phyloP scores from a whole-genome alignment of 2,888 invertebrate genomes.

The Orchesella flavescens region DNA sequence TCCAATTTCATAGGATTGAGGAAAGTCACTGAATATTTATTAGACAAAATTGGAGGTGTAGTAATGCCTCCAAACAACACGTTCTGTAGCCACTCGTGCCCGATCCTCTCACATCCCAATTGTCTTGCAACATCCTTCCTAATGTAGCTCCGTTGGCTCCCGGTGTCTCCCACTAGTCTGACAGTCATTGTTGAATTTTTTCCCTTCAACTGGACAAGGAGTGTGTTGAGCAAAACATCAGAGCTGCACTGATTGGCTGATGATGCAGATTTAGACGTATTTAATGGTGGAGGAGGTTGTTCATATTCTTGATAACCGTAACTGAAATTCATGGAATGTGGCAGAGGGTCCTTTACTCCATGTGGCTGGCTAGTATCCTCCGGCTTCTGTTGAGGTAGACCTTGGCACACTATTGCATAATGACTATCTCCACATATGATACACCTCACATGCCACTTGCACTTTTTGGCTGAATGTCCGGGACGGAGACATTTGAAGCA shows the following conservation, averaged over 20 bases:
- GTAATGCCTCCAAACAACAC: not conserved
- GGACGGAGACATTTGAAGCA: no score
- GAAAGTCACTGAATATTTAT: not conserved
- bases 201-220: not conserved
- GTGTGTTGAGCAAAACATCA: not conserved
- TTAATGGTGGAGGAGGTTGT: not conserved
- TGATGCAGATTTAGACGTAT: not conserved
- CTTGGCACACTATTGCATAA: no score
- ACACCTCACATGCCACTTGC: no score
- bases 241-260: not conserved
- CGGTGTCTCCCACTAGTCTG: not conserved
- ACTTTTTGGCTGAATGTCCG: no score
- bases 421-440: no score
- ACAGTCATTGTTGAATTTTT: not conserved
- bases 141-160: constrained; percentile 7
- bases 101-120: not conserved
- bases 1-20: not conserved
- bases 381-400: no score
- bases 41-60: not conserved
- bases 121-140: not conserved
- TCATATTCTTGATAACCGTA: no score
- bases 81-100: not conserved
- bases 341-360: no score
- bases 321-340: no score
- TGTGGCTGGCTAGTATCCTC: no score